phyloP scores from a whole-genome alignment of 2,888 invertebrate genomes.

The Phengaris alcon region DNA sequence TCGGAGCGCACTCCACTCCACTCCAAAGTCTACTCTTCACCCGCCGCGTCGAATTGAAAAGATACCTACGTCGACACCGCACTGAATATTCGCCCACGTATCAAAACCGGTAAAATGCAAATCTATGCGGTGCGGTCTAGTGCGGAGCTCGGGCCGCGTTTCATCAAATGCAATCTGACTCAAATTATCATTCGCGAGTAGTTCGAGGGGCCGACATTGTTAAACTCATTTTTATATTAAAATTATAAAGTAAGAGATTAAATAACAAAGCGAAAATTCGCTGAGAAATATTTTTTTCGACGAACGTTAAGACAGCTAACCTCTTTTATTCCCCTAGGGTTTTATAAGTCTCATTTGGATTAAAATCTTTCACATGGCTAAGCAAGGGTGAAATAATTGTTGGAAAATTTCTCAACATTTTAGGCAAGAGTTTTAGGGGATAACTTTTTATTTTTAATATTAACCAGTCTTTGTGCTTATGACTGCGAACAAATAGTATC shows the following conservation, averaged over 20 bases:
- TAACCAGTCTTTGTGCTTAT: neutral
- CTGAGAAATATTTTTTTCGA: slow-evolving; percentile 32
- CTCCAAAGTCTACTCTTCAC: slow-evolving; percentile 68
- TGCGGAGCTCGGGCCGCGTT: slow-evolving; percentile 60
- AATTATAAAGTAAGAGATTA: slow-evolving; percentile 33
- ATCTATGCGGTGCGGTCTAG: slow-evolving; percentile 76
- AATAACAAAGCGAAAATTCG: slow-evolving; percentile 28
- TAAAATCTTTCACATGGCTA: slow-evolving; percentile 33
- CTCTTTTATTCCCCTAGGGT: slow-evolving; percentile 33
- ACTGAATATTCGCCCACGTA: slow-evolving; percentile 77
- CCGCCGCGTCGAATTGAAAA: slow-evolving; percentile 75
- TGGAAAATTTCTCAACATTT: slow-evolving; percentile 30
- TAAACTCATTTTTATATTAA: slow-evolving; percentile 41
- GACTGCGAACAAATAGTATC: neutral
- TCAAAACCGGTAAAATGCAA: slow-evolving; percentile 78
- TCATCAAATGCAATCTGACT: slow-evolving; percentile 72
- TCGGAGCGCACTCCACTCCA: slow-evolving; percentile 66
- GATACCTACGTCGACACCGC: slow-evolving; percentile 74
- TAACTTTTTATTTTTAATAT: slow-evolving; percentile 26
- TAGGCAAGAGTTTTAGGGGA: slow-evolving; percentile 24
- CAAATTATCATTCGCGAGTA: slow-evolving; percentile 67
- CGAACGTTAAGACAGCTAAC: slow-evolving; percentile 31
- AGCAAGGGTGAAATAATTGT: slow-evolving; percentile 34
- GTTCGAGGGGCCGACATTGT: slow-evolving; percentile 56
- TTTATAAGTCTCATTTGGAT: slow-evolving; percentile 34